Evolutionary conservation across 1,140 invertebrate species (phyloP), one percentile per base, ranked within the genome.

Genomic region (Drosophila subobscura): DNA sequence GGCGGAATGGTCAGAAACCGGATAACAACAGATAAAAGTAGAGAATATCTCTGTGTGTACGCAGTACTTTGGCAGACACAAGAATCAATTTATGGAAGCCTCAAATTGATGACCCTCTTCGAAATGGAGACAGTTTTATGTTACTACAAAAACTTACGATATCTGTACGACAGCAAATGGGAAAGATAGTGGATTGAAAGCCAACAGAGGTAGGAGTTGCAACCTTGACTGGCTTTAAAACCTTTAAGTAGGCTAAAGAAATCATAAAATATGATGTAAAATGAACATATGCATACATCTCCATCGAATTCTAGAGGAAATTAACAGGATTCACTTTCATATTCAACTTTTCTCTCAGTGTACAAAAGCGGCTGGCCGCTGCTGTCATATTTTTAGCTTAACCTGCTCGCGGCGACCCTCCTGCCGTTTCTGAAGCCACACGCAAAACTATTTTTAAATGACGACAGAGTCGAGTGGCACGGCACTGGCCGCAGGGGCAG

Each of bases 401-500:
- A 57, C 64, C 63, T 50, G 54, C 49, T 59, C 51, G 46, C 37
- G n/a, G 8, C 45, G n/a, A 47, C 33, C 53, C 71, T 45, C 22
- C 51, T 64, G n/a, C 52, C 40, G 22, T 4, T 25, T 42, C 54
- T 16, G 1, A 53, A 66, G 20, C 33, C 61, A 41, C 68, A 80
- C 67, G 76, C 80, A 77, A 84, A 84, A 79, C 81, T 84, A 84
- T 84, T 84, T 84, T 84, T 84, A 84, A 84, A 85, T 77, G 81
- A 77, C 72, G 81, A 37, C 10, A 12, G 10, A 12, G 12, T 12
- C 10, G 10, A 12, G 33, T 1, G 33, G 33, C 33, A 37, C 25
- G 33, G 10, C 8, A 20, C 16, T 1, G 16, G 16, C 16, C 16
- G 33, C 33, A 37, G 33, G 33, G 33, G 10, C 33, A 12, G 33